Evolutionary conservation across 2,888 invertebrate genomes (phyloP).

Genomic region (Drosophila dives): DNA sequence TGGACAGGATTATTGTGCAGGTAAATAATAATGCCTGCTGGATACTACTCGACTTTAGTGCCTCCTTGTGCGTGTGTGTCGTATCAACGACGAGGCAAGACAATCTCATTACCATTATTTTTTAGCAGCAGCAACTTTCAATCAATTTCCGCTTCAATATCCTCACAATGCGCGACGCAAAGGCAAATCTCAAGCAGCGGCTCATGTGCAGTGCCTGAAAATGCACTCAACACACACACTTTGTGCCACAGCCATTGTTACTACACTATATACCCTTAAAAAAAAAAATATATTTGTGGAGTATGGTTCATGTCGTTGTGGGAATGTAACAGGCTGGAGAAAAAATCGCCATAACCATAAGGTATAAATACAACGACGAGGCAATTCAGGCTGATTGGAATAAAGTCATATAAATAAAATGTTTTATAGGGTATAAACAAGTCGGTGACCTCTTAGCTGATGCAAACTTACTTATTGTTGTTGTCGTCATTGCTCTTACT

Average conservation of each 20-base stretch:
- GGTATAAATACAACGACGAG: neutral
- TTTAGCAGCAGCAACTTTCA: conserved; percentile 71
- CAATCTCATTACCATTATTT: conserved; percentile 78
- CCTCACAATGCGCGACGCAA: conserved; percentile 46
- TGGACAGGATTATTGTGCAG: conserved; percentile 15
- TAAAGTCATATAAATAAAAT: neutral
- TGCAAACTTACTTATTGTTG: conserved; percentile 9
- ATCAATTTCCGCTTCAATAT: conserved; percentile 78
- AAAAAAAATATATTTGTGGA: neutral
- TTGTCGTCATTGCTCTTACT: conserved; percentile 29
- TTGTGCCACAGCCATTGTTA: conserved; percentile 35
- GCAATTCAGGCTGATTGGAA: neutral
- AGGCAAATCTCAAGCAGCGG: conserved; percentile 59
- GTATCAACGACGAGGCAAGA: conserved; percentile 39
- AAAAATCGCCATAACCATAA: neutral
- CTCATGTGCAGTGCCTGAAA: conserved; percentile 43
- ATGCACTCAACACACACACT: conserved; percentile 53
- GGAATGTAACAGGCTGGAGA: neutral
- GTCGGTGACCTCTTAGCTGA: neutral
- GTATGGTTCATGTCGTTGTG: neutral
- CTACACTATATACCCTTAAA: neutral
- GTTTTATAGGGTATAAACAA: neutral
- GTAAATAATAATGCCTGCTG: conserved; percentile 32
- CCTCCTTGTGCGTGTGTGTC: conserved; percentile 15
- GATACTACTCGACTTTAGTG: conserved; percentile 11